Evolutionary conservation across 2,797 vertebrate species (phyloP).

Genomic region (Schizopygopsis malacanthus): DNA sequence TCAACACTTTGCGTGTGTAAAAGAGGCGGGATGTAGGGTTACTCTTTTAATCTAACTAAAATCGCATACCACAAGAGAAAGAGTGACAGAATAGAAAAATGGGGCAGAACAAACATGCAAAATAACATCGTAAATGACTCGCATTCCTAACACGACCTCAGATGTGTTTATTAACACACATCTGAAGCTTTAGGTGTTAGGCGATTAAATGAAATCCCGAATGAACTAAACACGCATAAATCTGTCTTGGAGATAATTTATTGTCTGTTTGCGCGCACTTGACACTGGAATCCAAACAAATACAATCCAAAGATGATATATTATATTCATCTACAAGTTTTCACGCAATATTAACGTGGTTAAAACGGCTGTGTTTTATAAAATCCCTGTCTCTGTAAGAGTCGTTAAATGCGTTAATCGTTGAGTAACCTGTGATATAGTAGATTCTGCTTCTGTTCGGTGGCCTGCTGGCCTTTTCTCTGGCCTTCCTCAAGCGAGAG

Average conservation of each 20-base stretch:
- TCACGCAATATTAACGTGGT: neutral
- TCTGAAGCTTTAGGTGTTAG: neutral
- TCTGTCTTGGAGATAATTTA: neutral
- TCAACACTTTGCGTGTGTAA: constrained; percentile 49
- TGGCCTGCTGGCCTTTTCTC: constrained; percentile 71
- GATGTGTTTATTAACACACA: neutral
- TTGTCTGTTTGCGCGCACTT: neutral
- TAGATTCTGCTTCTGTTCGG: constrained; percentile 40
- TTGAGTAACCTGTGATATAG: neutral
- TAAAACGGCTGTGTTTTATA: neutral
- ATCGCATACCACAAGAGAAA: constrained; percentile 6
- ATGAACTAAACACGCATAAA: constrained; percentile 6
- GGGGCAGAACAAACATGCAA: neutral
- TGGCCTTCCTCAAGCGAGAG: constrained; percentile 81
- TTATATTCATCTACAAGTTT: neutral
- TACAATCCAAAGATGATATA: too few species aligned
- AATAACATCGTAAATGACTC: neutral
- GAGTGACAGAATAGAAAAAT: constrained; percentile 13
- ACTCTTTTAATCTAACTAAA: constrained; percentile 46
- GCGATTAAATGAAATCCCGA: neutral
- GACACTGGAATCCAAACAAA: constrained; percentile 18
- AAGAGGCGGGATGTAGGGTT: constrained; percentile 7
- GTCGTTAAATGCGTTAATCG: neutral
- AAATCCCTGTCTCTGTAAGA: neutral
- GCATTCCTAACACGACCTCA: neutral